Evolutionary conservation across 2,797 vertebrate species (phyloP), one percentile per base, ranked within the genome.

Genomic region (Knipowitschia caucasica): DNA sequence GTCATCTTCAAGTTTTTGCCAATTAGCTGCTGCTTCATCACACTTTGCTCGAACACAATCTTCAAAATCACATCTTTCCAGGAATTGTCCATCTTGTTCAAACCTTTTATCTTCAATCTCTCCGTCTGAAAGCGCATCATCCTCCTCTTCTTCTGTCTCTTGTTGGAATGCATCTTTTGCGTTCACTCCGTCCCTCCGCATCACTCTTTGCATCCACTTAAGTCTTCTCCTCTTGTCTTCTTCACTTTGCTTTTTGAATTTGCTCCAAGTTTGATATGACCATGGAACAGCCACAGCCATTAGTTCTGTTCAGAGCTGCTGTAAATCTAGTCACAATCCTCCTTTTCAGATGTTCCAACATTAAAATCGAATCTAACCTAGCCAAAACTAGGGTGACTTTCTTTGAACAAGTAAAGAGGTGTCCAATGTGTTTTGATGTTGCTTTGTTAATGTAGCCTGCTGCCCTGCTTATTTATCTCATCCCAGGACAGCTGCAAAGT

Each of bases 271-370:
- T 9, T 56, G 57, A 40, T 54, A 45, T 6, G 11, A 2, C 11
- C 27, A 52, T 2, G 15, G 47, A 52, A 56, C 29, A 53, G 17
- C 54, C 3, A 66, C 27, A 21, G 60, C 76, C 78, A 81, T 74
- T n/a, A 5, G 6, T 20, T 20, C 2, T 39, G 6, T 7, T 12
- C 1, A 26, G 55, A 9, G 40, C 33, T 5, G 21, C 2, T 59
- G 15, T 31, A 21, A 11, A 18, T n/a, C 27, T 20, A 23, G 27
- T 9, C 4, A 24, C 35, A 36, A 43, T 55, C 26, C 24, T 49
- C 29, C 26, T 15, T 21, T 26, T 4, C 14, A 50, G 31, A 35
- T 23, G 6, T 27, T 1, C 17, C 18, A 25, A 26, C 42, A 35
- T 38, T 47, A 20, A 53, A 33, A 23, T 27, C 31, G n/a, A n/a